These are phyloP conservation scores for Oenanthe melanoleuca DNA, from an alignment of 2,113 vertebrate genomes.

Conservation along the genomic window DNA sequence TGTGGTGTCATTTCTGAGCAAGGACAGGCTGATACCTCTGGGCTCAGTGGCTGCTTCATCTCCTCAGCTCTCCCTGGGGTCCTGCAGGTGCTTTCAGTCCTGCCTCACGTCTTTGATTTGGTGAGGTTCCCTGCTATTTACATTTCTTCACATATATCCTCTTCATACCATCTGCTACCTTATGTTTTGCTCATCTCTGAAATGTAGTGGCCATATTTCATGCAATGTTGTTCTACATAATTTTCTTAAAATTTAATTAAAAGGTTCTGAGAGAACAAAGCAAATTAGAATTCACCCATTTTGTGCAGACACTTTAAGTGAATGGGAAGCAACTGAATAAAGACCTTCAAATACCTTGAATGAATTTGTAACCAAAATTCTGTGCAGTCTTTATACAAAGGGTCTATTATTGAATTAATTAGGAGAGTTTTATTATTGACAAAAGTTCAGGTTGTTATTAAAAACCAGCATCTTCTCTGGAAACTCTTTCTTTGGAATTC, in stretches of 20 bases:
- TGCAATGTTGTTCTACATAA: background rate
- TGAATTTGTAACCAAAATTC: background rate
- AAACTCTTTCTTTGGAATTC: background rate
- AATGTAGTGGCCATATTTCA: background rate
- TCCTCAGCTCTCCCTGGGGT: conserved; percentile 38
- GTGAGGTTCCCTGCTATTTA: conserved; percentile 30
- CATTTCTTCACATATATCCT: conserved; percentile 33
- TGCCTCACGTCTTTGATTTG: background rate
- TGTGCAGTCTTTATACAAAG: background rate
- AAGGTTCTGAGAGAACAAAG: conserved; percentile 27
- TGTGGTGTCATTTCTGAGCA: background rate
- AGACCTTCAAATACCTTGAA: background rate
- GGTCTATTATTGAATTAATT: background rate
- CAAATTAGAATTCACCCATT: background rate
- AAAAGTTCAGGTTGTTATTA: background rate
- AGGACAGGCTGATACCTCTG: background rate
- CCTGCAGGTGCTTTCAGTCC: background rate
- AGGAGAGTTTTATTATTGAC: background rate
- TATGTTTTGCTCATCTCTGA: conserved; percentile 36
- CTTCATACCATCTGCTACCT: conserved; percentile 50
- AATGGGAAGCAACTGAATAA: background rate
- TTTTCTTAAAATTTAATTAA: conserved; percentile 15
- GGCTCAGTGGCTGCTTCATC: conserved; percentile 2
- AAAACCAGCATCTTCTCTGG: background rate
- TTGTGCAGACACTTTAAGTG: background rate